These are phyloP conservation scores for Holothuria scabra DNA, from an alignment of 53 echinoderm and acorn worm genomes.

Conservation along the genomic window DNA sequence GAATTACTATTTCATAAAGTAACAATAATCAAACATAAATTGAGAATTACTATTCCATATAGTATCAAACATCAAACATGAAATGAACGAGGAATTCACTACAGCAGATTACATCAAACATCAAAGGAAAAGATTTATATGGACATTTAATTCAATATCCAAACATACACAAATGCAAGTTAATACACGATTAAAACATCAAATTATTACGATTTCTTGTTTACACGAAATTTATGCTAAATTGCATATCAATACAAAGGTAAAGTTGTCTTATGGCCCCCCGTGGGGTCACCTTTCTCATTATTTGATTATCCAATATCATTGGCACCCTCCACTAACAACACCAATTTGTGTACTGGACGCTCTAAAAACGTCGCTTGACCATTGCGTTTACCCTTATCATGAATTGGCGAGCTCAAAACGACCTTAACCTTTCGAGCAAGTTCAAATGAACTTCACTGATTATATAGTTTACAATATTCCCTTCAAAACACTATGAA, in stretches of 20 bases:
- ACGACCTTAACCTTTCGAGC: conserved; percentile 15
- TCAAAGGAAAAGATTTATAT: background rate
- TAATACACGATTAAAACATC: background rate
- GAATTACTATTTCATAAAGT: no score
- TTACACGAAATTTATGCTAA: no score
- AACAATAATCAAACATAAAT: no score
- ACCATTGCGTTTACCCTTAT: conserved; percentile 14
- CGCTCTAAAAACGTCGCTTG: background rate
- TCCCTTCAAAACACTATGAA: no score
- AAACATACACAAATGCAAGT: background rate
- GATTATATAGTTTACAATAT: no score
- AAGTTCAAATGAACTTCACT: no score
- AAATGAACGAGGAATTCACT: no score
- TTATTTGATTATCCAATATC: background rate
- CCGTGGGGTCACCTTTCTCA: background rate
- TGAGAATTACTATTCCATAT: no score
- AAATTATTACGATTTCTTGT: no score
- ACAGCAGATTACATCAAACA: no score
- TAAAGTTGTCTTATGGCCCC: background rate
- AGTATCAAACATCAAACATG: no score
- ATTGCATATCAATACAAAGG: no score
- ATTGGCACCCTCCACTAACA: conserved; percentile 4
- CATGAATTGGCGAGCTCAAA: conserved; percentile 3
- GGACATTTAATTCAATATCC: background rate
- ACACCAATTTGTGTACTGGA: conserved; percentile 22